A percentile compares a stretch with the other conserved stretches of the same genome.
Evolutionary conservation across 2,113 vertebrate genomes (phyloP).

Genomic region (Anas platyrhynchos): DNA sequence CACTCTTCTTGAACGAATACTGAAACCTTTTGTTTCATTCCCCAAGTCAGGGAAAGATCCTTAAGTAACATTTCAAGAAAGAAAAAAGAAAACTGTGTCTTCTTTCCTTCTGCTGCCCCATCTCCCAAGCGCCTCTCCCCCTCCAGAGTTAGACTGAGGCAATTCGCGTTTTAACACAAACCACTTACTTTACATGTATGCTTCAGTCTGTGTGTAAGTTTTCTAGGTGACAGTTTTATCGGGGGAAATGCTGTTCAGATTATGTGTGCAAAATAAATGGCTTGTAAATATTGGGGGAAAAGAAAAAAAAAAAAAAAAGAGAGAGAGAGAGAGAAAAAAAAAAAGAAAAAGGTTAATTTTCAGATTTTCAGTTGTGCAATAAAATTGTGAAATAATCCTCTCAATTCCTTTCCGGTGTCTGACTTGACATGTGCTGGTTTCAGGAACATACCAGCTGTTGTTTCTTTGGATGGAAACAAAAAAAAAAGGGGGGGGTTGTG

Average conservation of each 20-base stretch:
- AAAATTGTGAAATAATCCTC: constrained; percentile 65
- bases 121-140: background rate
- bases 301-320: background rate
- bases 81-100: background rate
- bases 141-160: background rate
- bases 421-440: background rate
- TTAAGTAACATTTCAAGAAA: background rate
- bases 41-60: background rate
- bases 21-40: background rate
- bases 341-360: background rate
- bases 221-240: background rate
- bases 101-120: background rate
- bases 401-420: background rate
- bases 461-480: background rate
- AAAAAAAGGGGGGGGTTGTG: background rate
- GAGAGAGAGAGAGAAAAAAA: too few species aligned
- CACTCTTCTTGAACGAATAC: background rate
- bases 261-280: constrained; percentile 39
- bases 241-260: constrained; percentile 33
- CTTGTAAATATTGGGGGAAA: constrained; percentile 29
- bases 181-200: background rate
- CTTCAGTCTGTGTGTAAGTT: constrained; percentile 33
- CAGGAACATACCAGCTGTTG: background rate
- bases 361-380: constrained; percentile 68
- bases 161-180: constrained; percentile 8